Base-by-base conservation (phyloP, 2,888 invertebrate species). In the Amphimallon solstitiale region DNA sequence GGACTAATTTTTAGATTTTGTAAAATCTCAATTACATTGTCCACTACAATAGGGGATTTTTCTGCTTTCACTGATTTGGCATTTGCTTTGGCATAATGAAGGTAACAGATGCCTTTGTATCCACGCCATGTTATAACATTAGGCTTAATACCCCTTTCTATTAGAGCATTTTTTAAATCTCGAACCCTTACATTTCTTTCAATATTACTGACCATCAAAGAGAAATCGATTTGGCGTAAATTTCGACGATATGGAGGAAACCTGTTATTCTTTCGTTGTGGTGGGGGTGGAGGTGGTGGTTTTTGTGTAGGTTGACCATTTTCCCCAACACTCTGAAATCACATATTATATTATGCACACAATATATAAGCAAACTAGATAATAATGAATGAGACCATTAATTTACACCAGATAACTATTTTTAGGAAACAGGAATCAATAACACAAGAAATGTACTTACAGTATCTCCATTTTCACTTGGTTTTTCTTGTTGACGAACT, bases 131-230 rank as follows among this genome's bases (percentile, higher is more conserved):
- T 88, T 81, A 93, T 92, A 69, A 90, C 87, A 73, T 88, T 87
- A 3, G 93, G 92, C 76, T 90, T 91, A 63, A 92, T 90, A 48
- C 91, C 90, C 72, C 91, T 89, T 75, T 90, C 90, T 43, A 85
- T 85, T 34, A 93, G 81, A 35, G 91, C 92, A 54, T 88, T 86
- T 78, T 92, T 92, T 73, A 93, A 81, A 77, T 93, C 92, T 51
- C 91, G 88, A 6, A 92, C 89, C 68, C 92, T 86, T 9, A 90
- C 89, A 68, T 86, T 87, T 14, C 87, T 88, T 63, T 90, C 87
- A 75, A 93, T 91, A 78, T 92, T 92, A 10, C 90, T 89, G 62
- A 93, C 87, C 84, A 83, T 82, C 40, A 86, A 73, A 4, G 89
- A 87, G 79, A 73, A 73, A 63, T 73, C 73, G 21, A 73, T 75